These are phyloP conservation scores for Salarias fasciatus DNA, from an alignment of 2,797 vertebrate species.

Conservation along the genomic window DNA sequence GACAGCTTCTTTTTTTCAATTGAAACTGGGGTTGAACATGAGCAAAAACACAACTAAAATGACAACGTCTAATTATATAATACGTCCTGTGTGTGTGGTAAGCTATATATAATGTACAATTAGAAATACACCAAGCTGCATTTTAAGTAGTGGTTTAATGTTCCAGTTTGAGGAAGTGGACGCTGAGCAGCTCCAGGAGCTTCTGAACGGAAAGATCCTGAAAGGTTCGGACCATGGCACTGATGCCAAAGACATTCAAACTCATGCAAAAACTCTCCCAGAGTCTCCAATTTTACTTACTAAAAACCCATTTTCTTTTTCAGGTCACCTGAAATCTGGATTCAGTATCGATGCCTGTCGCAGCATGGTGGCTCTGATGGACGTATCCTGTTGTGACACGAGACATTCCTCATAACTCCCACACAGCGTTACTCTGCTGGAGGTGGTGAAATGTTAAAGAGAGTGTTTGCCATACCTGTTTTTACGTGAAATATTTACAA, in stretches of 20 bases:
- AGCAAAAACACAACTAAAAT: too few species aligned
- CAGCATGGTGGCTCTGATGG: constrained; percentile 90
- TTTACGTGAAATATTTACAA: not conserved
- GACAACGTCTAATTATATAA: too few species aligned
- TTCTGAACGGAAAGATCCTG: constrained; percentile 63
- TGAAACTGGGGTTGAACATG: too few species aligned
- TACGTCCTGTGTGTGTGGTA: too few species aligned
- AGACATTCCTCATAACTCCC: not conserved
- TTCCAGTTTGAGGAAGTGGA: constrained; percentile 73
- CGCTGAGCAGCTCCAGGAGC: constrained; percentile 69
- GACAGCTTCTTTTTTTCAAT: too few species aligned
- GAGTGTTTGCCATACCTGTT: not conserved
- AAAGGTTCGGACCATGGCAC: constrained; percentile 51
- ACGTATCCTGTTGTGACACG: constrained; percentile 83
- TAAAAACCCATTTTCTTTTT: not conserved
- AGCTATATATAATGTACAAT: too few species aligned
- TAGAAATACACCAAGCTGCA: too few species aligned
- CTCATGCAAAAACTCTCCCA: not conserved
- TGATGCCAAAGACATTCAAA: not conserved
- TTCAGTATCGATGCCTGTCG: constrained; percentile 89
- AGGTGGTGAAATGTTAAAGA: not conserved
- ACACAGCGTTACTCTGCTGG: not conserved
- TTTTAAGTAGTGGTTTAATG: too few species aligned
- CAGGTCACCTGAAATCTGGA: constrained; percentile 63
- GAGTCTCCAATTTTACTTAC: too few species aligned